phyloP scores from a whole-genome alignment of 2,888 invertebrate genomes.

The Malthinus flaveolus region DNA sequence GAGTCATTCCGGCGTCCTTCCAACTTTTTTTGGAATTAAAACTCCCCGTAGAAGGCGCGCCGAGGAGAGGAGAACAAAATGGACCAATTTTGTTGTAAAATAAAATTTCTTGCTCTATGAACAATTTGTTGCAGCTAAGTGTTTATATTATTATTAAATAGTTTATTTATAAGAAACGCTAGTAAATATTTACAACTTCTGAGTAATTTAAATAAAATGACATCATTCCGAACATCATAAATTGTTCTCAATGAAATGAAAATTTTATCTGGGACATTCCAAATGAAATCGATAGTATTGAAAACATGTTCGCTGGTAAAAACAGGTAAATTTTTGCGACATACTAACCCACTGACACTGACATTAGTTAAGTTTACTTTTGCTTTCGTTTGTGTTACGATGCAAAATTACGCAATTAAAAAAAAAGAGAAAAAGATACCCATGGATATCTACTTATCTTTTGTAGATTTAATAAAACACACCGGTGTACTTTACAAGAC shows the following conservation, averaged over 20 bases:
- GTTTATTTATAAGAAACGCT: too few species aligned
- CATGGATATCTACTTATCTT: constrained; percentile 13
- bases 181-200: too few species aligned
- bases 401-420: constrained; percentile 11
- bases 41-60: too few species aligned
- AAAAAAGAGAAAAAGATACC: background rate
- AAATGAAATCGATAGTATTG: constrained; percentile 6
- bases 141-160: too few species aligned
- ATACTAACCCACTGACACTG: constrained; percentile 20
- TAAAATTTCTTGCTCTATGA: too few species aligned
- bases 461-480: constrained; percentile 3
- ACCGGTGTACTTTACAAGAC: constrained; percentile 12
- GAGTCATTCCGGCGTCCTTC: too few species aligned
- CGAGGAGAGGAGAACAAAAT: too few species aligned
- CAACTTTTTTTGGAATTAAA: too few species aligned
- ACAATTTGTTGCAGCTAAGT: too few species aligned
- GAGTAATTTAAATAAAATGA: too few species aligned
- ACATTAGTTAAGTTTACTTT: constrained; percentile 10
- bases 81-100: too few species aligned
- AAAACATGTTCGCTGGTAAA: background rate
- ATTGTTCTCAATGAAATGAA: background rate
- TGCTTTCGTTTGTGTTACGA: constrained; percentile 16
- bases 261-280: constrained; percentile 4
- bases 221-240: background rate
- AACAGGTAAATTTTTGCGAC: constrained; percentile 9